Percentiles rank a stretch among this genome's conserved stretches.
Conservation (phyloP, 2,113 vertebrate species). For the Dryoscopus gambensis region DNA sequence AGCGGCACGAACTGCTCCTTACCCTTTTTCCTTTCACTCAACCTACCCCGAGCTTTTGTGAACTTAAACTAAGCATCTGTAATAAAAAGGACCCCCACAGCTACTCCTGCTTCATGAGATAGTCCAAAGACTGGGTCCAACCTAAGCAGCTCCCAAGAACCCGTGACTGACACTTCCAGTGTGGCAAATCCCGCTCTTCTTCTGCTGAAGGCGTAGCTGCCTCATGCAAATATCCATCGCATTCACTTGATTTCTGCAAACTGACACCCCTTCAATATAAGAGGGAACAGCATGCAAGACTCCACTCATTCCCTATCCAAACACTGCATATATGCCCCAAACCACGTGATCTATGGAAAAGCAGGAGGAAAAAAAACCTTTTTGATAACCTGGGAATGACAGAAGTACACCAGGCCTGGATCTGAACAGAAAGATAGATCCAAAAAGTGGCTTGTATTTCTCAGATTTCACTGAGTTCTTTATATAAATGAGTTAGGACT, state of each 20-base stretch:
- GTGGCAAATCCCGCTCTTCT: neutral
- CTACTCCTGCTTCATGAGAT: neutral
- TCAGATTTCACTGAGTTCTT: neutral
- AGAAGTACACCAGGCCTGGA: neutral
- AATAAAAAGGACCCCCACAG: neutral
- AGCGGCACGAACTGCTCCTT: fast-evolving
- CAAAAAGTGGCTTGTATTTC: neutral
- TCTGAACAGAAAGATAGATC: neutral
- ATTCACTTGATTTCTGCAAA: neutral
- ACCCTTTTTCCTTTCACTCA: neutral
- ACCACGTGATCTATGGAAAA: neutral
- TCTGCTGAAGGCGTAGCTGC: fast-evolving
- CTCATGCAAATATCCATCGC: neutral
- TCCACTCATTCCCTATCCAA: neutral
- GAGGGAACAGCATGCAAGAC: neutral
- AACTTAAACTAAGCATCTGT: neutral
- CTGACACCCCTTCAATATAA: fast-evolving
- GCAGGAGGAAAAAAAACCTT: neutral
- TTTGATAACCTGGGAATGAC: neutral
- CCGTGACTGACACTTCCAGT: neutral
- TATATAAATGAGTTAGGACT: neutral
- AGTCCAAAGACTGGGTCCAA: neutral
- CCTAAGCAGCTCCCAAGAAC: neutral
- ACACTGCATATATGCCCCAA: neutral
- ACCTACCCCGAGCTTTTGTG: neutral